phyloP scores from a whole-genome alignment of 2,888 invertebrate species.

The Lydus trimaculatus region DNA sequence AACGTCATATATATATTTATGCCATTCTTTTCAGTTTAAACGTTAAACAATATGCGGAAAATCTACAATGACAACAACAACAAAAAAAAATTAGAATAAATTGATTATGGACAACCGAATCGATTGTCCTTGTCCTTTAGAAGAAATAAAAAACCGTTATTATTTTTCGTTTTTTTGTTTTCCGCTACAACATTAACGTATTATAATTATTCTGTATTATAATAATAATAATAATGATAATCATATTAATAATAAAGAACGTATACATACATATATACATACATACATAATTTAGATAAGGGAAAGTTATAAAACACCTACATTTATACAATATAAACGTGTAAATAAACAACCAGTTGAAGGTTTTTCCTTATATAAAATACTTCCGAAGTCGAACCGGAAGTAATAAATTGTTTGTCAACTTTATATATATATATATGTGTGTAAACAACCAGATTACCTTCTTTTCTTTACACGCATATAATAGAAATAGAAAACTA shows the following conservation, averaged over 20 bases:
- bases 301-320: neutral
- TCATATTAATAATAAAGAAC: neutral
- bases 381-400: neutral
- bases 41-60: neutral
- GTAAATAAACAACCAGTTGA: neutral
- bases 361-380: neutral
- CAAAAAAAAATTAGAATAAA: too few species aligned
- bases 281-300: neutral
- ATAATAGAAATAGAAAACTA: neutral
- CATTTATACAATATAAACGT: neutral
- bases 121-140: constrained; percentile 1
- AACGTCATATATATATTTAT: too few species aligned
- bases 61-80: too few species aligned
- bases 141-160: too few species aligned
- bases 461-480: neutral
- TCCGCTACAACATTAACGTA: neutral
- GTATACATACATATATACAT: too few species aligned
- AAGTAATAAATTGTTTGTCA: neutral
- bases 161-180: neutral
- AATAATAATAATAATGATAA: neutral
- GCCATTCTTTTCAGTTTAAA: too few species aligned
- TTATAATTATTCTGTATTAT: neutral
- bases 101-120: neutral
- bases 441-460: constrained; percentile 1
- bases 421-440: too few species aligned